Evolutionary conservation across 2,113 vertebrate species (phyloP).

Genomic region (Brachirus orientalis): DNA sequence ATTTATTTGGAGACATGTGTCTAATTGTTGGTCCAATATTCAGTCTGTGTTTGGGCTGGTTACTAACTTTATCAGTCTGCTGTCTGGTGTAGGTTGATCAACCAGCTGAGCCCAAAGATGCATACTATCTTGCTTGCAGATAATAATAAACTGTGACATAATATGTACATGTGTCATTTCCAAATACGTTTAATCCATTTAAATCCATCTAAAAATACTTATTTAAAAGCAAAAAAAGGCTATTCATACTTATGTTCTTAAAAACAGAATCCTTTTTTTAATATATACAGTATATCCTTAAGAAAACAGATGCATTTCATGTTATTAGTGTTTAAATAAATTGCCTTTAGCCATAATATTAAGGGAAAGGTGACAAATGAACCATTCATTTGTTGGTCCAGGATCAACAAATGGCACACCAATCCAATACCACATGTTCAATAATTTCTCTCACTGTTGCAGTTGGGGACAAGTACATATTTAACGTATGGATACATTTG

Average conservation of each 20-base stretch:
- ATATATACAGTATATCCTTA: background rate
- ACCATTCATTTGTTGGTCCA: constrained; percentile 9
- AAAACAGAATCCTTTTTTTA: no score
- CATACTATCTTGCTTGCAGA: background rate
- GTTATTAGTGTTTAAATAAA: background rate
- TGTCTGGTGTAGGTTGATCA: background rate
- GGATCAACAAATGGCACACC: constrained; percentile 8
- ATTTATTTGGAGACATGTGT: no score
- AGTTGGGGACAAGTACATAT: no score
- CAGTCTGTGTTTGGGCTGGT: no score
- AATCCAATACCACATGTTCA: constrained; percentile 20
- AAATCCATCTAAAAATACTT: no score
- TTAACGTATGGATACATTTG: no score
- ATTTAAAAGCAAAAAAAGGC: no score
- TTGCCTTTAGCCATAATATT: constrained; percentile 14
- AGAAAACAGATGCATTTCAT: constrained; percentile 11
- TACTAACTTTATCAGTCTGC: background rate
- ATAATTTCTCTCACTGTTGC: constrained; percentile 11
- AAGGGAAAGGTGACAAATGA: background rate
- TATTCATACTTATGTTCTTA: no score
- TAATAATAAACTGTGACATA: background rate
- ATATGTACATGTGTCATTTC: no score
- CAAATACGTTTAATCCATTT: no score
- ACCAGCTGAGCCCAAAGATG: background rate
- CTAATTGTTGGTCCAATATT: no score